A percentile compares a stretch with the other conserved stretches of the same genome.
Evolutionary conservation across 2,888 invertebrate genomes (phyloP).

Genomic region (Chelonus formosanus): DNA sequence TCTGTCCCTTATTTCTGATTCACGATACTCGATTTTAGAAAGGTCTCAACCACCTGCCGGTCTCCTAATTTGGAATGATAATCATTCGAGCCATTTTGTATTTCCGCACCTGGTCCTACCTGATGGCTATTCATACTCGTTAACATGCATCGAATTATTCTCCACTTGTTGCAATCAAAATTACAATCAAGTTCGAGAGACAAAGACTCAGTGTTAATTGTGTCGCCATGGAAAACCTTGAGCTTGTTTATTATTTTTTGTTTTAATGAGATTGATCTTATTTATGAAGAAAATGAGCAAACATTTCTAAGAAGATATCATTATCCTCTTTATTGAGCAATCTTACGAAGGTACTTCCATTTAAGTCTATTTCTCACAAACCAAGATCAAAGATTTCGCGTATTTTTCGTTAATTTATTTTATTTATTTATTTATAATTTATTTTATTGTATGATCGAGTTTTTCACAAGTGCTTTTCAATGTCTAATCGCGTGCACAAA

Average conservation of each 20-base stretch:
- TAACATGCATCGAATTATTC: slow-evolving; percentile 26
- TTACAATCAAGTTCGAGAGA: slow-evolving; percentile 4
- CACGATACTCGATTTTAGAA: not conserved
- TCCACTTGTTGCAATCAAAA: slow-evolving; percentile 14
- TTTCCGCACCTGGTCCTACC: slow-evolving; percentile 27
- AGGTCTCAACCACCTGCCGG: slow-evolving; percentile 32
- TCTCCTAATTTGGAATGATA: slow-evolving; percentile 41
- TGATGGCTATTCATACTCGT: slow-evolving; percentile 13
- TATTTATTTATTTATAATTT: not conserved
- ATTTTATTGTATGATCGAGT: no score
- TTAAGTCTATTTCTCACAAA: slow-evolving; percentile 3
- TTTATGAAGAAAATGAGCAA: slow-evolving; percentile 15
- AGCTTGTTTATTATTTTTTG: no score
- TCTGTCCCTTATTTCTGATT: slow-evolving; percentile 14
- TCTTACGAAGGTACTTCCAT: slow-evolving; percentile 9
- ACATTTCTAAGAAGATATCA: slow-evolving; percentile 5
- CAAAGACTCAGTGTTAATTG: slow-evolving; percentile 15
- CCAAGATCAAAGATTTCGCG: not conserved
- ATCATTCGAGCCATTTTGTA: slow-evolving; percentile 31
- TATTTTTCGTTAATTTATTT: not conserved
- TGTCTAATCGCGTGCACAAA: slow-evolving; percentile 30
- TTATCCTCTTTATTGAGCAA: slow-evolving; percentile 14
- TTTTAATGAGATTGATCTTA: no score
- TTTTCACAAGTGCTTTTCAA: slow-evolving; percentile 8
- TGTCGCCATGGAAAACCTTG: not conserved